Evolutionary conservation across 2,113 vertebrate genomes (phyloP), one percentile per base, ranked within the genome.

Genomic region (Antigone vipio): DNA sequence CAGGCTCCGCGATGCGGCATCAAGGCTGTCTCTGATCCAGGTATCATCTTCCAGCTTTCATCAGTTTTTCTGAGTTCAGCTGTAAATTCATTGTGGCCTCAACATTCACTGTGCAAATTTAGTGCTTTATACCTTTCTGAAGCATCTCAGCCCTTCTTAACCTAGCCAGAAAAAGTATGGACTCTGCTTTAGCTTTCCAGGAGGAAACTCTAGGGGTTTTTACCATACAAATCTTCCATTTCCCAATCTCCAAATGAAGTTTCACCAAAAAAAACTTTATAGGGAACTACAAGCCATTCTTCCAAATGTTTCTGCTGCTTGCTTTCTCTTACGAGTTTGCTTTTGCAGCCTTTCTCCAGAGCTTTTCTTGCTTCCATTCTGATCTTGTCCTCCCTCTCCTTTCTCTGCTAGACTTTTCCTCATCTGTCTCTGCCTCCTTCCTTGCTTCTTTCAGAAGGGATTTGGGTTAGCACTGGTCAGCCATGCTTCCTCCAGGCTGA

Each of bases 401-500:
- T 90, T 87, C 47, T 85, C 45, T 69, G 26, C 24, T 82, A 68
- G 56, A 53, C 16, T 89, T 73, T 42, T 77, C 16, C n/a, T 82
- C 89, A 88, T 94, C 40, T 74, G 38, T 91, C 82, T 81, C 71
- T 85, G 76, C 68, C 69, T 75, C 64, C 34, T 89, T 80, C 68
- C 40, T 55, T 84, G 62, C 63, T 88, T 66, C 56, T 95, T 71
- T 86, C 42, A 60, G 71, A 62, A 85, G n/a, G 42, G 55, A 60
- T 93, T 84, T 68, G 67, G 75, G 91, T 94, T 93, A 96, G 40
- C 42, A 24, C 15, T 86, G 79, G 60, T 79, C 78, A 95, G 49
- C 68, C 53, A n/a, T 64, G 44, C 72, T 95, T 95, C 73, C 85
- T 92, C 23, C 47, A 87, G 83, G 78, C 87, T 93, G 91, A 84